These are phyloP conservation scores for Dreissena polymorpha DNA, from an alignment of 1,140 invertebrate genomes.

Conservation along the genomic window DNA sequence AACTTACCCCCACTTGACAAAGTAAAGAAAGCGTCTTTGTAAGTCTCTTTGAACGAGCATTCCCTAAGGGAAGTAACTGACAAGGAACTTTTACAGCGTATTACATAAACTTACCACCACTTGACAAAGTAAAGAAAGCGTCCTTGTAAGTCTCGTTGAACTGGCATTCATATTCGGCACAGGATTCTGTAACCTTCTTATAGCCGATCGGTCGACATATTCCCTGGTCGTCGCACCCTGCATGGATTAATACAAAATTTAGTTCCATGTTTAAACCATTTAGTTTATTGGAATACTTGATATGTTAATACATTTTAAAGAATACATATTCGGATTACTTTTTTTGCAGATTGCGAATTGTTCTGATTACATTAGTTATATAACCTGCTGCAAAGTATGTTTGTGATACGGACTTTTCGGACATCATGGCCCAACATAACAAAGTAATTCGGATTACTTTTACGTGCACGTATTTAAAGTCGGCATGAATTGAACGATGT, in stretches of 20 bases:
- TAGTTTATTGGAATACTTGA: background rate
- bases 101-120: conserved; percentile 23
- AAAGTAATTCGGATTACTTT: too few species aligned
- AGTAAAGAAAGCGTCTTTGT: conserved; percentile 43
- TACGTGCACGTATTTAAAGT: too few species aligned
- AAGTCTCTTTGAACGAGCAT: conserved; percentile 31
- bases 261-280: background rate
- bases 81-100: too few species aligned
- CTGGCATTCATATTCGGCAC: conserved; percentile 29
- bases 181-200: conserved; percentile 22
- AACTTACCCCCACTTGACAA: conserved; percentile 21
- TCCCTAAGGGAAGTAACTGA: too few species aligned
- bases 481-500: too few species aligned
- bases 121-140: conserved; percentile 30
- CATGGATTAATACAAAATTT: background rate
- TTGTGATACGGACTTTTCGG: too few species aligned
- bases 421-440: too few species aligned
- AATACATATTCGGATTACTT: too few species aligned
- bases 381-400: too few species aligned
- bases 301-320: background rate
- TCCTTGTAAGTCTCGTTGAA: conserved; percentile 42
- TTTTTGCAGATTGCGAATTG: too few species aligned
- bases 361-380: too few species aligned
- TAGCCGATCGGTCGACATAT: conserved; percentile 42
- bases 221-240: conserved; percentile 48